Base-by-base conservation (phyloP, 1,140 invertebrate species). In the Trachymyrmex cornetzi region DNA sequence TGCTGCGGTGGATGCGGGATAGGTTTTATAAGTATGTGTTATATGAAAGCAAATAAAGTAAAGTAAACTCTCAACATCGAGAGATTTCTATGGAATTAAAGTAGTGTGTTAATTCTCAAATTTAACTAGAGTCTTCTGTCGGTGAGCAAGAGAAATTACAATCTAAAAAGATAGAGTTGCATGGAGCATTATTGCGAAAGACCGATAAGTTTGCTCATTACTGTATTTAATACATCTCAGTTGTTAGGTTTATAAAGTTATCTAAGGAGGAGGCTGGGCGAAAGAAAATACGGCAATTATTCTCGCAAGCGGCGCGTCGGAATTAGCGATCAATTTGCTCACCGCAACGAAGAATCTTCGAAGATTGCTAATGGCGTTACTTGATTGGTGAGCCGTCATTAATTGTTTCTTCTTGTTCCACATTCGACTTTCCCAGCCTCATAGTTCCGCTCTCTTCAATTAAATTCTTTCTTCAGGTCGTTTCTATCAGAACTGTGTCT, bases 401-500 rank as follows among this genome's bases (percentile, higher is more conserved):
- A 82, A 82, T 82, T 57, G 69, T 30, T 72, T 3, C 16, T 71
- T 71, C 34, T 57, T 44, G 66, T 30, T 69, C 77, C 22, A 66
- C 30, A 57, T 81, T 81, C 22, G 48, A 80, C 19, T 27, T 71
- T 81, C 34, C 22, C 79, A 82, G 57, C 19, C 34, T 38, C n/a
- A 9, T 30, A 27, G 3, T 55, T 48, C 48, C 67, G 16, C 44
- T 74, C 53, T 82, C 67, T 57, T 38, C 24, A 44, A 81, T 81
- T 81, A 34, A 82, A 44, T 19, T 72, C 34, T 59, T 71, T 69
- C 27, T 22, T 34, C 6, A 11, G 34, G 1, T 72, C 53, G 63
- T 55, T 55, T 22, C 22, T 44, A 19, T 3, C 59, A 44, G 64
- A 81, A 44, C 11, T 9, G 19, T 22, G 6, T 24, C 80, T 82